phyloP scores from a whole-genome alignment of 2,113 vertebrate species.

The Hiodon alosoides region DNA sequence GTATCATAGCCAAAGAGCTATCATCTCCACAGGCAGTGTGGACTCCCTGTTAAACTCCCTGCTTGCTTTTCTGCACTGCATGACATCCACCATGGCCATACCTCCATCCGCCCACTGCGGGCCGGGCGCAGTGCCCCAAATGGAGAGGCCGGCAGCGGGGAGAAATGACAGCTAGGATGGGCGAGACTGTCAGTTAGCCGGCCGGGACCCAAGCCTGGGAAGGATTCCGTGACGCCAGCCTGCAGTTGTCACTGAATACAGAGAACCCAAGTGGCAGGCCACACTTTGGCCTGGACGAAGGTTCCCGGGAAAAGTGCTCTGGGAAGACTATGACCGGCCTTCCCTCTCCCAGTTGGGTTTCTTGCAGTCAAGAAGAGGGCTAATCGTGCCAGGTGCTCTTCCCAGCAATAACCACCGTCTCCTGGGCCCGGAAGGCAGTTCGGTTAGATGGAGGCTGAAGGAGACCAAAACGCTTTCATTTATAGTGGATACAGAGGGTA shows the following conservation, averaged over 20 bases:
- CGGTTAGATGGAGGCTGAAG: neutral
- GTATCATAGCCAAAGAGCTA: neutral
- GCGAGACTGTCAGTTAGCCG: too few relatives aligned
- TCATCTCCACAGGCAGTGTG: neutral
- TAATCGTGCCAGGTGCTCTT: neutral
- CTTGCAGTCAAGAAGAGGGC: neutral
- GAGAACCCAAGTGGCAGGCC: too few relatives aligned
- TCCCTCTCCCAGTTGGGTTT: too few relatives aligned
- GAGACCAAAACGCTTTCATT: neutral
- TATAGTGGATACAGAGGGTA: neutral
- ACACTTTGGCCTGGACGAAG: neutral
- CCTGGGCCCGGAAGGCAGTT: too few relatives aligned
- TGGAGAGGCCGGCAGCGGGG: neutral
- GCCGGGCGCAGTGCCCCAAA: neutral
- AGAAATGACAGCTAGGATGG: too few relatives aligned
- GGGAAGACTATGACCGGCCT: too few relatives aligned
- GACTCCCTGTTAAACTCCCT: neutral
- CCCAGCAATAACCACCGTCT: neutral
- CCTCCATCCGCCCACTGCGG: neutral
- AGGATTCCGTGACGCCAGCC: too few relatives aligned
- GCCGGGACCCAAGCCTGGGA: too few relatives aligned
- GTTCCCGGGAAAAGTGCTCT: too few relatives aligned
- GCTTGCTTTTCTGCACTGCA: too few relatives aligned
- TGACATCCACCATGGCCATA: too few relatives aligned
- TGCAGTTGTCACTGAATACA: too few relatives aligned